Evolutionary conservation across 2,888 invertebrate species (phyloP).

Genomic region (Caenorhabditis japonica): DNA sequence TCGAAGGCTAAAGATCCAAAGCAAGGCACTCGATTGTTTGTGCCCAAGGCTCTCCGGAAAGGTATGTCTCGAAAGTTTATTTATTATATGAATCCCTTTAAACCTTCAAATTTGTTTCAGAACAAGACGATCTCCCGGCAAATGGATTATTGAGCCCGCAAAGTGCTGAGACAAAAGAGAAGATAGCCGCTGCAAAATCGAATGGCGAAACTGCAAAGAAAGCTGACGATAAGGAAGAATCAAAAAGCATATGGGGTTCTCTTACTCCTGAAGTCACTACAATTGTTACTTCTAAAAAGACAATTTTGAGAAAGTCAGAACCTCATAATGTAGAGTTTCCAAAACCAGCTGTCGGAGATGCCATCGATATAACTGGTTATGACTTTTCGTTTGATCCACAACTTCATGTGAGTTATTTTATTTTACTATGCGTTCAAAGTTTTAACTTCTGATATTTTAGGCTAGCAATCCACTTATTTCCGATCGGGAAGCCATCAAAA

Average conservation of each 20-base stretch:
- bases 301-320: no score
- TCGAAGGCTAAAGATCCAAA: conserved; percentile 21
- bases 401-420: conserved; percentile 48
- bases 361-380: conserved; percentile 35
- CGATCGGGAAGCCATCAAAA: conserved; percentile 30
- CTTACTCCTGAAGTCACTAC: conserved; percentile 5
- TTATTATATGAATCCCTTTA: background rate
- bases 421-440: no score
- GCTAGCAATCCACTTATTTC: conserved; percentile 9
- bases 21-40: conserved; percentile 39
- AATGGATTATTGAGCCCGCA: conserved; percentile 44
- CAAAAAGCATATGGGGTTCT: conserved; percentile 20
- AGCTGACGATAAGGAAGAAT: background rate
- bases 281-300: conserved; percentile 2
- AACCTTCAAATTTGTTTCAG: no score
- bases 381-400: conserved; percentile 65
- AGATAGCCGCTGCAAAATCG: conserved; percentile 23
- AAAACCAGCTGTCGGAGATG: conserved; percentile 20
- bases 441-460: conserved; percentile 10
- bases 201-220: conserved; percentile 10
- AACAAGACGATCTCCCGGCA: conserved; percentile 42
- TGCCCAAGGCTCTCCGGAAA: conserved; percentile 50
- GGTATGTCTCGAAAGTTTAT: conserved; percentile 6
- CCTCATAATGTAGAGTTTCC: conserved; percentile 40
- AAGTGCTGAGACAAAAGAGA: conserved; percentile 36